Evolutionary conservation across 2,888 invertebrate species (phyloP).

Genomic region (Atrina japonica): DNA sequence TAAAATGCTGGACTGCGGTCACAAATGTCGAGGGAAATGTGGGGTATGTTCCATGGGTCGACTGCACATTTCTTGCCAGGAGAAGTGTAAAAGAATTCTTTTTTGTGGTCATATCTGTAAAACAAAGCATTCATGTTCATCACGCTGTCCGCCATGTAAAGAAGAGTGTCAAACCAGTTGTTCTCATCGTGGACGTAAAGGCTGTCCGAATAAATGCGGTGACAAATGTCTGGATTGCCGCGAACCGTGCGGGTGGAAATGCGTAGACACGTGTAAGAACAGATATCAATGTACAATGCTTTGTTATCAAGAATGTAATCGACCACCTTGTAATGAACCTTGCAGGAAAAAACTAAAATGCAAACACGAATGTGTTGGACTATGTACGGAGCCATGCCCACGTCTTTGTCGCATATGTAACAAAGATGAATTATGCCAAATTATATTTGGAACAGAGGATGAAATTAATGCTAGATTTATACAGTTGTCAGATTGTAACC

Average conservation of each 20-base stretch:
- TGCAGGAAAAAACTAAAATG: constrained; percentile 55
- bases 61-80: constrained; percentile 84
- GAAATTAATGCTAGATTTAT: constrained; percentile 82
- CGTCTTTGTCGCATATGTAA: constrained; percentile 84
- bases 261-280: constrained; percentile 61
- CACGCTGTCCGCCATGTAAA: constrained; percentile 78
- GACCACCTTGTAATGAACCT: constrained; percentile 63
- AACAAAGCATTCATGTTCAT: constrained; percentile 70
- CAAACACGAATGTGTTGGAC: constrained; percentile 83
- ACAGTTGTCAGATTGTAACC: constrained; percentile 71
- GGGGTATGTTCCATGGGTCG: constrained; percentile 82
- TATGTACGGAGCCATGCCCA: constrained; percentile 89
- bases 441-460: constrained; percentile 82
- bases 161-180: constrained; percentile 76
- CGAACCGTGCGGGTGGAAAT: constrained; percentile 78
- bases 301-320: constrained; percentile 79
- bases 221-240: constrained; percentile 74
- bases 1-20: constrained; percentile 62
- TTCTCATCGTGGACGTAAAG: constrained; percentile 60
- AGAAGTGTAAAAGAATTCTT: constrained; percentile 83
- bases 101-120: constrained; percentile 81
- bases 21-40: constrained; percentile 49
- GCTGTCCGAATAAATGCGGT: constrained; percentile 72
- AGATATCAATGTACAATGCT: constrained; percentile 64
- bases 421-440: constrained; percentile 54